Evolutionary conservation across 2,888 invertebrate genomes (phyloP), one percentile per base, ranked within the genome.

Genomic region (Tenthredo scrophulariae): DNA sequence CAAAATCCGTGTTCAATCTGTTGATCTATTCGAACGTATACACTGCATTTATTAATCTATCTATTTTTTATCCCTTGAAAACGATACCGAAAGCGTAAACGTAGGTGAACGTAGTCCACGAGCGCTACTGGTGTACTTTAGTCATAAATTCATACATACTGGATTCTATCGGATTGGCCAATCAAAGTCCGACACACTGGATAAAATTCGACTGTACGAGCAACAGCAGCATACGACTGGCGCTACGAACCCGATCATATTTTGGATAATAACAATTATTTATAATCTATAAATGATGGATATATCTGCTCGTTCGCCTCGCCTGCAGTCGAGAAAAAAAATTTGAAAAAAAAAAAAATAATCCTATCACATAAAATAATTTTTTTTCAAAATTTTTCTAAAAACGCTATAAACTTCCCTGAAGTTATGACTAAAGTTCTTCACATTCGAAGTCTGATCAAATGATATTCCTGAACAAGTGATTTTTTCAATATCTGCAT

Each of bases 91-190:
- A 77, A 46, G 22, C 77, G 77, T 29, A 33, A 54, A 54, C 29
- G 37, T 58, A 29, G 62, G 22, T 40, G 43, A 46, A 29, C 65
- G 46, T 70, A 37, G 80, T 5, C 70, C 26, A 58, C 43, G 26
- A 29, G 40, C 22, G 29, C 6, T 29, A 15, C n/a, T 29, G 40
- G 43, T 43, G 5, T 22, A 37, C 40, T 22, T 67, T 50, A 43
- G 83, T 82, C 85, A 72, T 85, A 85, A 85, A 85, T 85, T 85
- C 80, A 40, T 82, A 67, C 29, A 26, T 67, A 65, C 50, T 46
- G 85, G 85, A 85, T 85, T 85, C 18, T 85, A 85, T 85, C 85
- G 85, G 85, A 85, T 85, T 82, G 85, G 54, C 82, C 79, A 85
- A 85, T 85, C 85, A 82, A 85, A 85, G 85, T 80, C 72, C 54